These are phyloP conservation scores for Aeoliscus strigatus DNA, from an alignment of 2,797 vertebrate genomes.

Conservation along the genomic window DNA sequence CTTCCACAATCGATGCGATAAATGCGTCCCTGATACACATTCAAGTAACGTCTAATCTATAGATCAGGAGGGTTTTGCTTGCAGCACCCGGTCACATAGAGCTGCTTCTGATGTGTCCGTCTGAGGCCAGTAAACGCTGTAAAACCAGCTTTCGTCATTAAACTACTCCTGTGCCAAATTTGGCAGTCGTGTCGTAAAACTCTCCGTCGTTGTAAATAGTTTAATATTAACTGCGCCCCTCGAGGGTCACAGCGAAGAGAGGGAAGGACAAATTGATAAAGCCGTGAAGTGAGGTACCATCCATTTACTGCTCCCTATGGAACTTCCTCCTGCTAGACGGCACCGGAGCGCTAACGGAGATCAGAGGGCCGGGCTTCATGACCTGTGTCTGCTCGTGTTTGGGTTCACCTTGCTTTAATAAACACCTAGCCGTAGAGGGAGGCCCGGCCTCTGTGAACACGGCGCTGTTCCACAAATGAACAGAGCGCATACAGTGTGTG, in stretches of 20 bases:
- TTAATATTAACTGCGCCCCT: slow-evolving; percentile 39
- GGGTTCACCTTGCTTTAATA: slow-evolving; percentile 78
- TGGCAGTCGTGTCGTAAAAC: slow-evolving; percentile 42
- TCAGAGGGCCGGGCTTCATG: slow-evolving; percentile 60
- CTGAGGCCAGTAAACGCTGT: too few species aligned
- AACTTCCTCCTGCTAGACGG: slow-evolving; percentile 55
- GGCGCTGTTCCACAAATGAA: slow-evolving; percentile 62
- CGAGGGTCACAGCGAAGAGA: slow-evolving; percentile 45
- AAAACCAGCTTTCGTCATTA: background rate
- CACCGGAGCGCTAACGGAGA: slow-evolving; percentile 56
- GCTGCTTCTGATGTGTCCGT: too few species aligned
- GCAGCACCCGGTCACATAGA: too few species aligned
- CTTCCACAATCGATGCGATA: too few species aligned
- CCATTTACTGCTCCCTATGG: slow-evolving; percentile 61
- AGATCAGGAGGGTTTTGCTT: too few species aligned
- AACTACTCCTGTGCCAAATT: slow-evolving; percentile 24
- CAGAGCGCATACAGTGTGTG: slow-evolving; percentile 24
- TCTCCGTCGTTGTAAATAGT: slow-evolving; percentile 43
- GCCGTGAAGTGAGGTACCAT: slow-evolving; percentile 54
- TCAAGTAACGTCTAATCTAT: too few species aligned
- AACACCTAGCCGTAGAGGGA: slow-evolving; percentile 68
- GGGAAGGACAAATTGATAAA: slow-evolving; percentile 65
- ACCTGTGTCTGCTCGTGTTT: slow-evolving; percentile 69
- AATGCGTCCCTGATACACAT: too few species aligned
- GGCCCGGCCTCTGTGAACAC: slow-evolving; percentile 58